Base-by-base conservation (phyloP, 1,140 invertebrate species). In the Tetragnatha versicolor region DNA sequence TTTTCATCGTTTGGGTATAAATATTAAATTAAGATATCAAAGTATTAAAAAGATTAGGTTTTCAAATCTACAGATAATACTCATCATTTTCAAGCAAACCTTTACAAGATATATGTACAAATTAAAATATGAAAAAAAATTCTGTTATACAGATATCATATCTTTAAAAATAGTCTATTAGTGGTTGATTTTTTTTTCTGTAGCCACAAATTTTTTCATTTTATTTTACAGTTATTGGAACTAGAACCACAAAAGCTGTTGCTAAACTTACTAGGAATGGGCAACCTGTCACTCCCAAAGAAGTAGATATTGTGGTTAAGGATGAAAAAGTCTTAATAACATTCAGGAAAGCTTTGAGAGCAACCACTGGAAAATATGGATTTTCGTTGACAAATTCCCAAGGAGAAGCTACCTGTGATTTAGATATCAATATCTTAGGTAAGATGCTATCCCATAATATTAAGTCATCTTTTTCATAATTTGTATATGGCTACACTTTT, bases 201-300 rank as follows among this genome's bases (percentile, higher is more conserved):
- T 29, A 53, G 29, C 7, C 1, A 51, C 14, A 51, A 7, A 22
- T 29, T 33, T 39, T 37, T 58, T 3, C 10, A 25, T 72, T 17
- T 20, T 7, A 37, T 79, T 47, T 72, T 53, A 20, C n/a, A 95
- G 94, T 97, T 85, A 89, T 90, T 81, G 95, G 95, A 85, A 94
- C 93, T 31, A 91, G 91, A 82, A 92, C 94, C 86, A 91, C 93
- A 33, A 92, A 91, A 80, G 90, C 96, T 20, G 93, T 96, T 86
- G 94, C 94, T 2, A 96, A 97, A 86, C 84, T 97, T 29, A 86
- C 93, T 65, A 95, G 95, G 82, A 93, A 97, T 85, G 95, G 94
- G 3, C 95, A 96, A 86, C 87, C 91, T 0, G 84, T 98, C 63
- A 91, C 92, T n/a, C 85, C 93, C 4, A 96, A 96, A 84, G 95